These are phyloP conservation scores for Cyanoramphus novaezelandiae DNA, from an alignment of 2,113 vertebrate species.

Conservation along the genomic window DNA sequence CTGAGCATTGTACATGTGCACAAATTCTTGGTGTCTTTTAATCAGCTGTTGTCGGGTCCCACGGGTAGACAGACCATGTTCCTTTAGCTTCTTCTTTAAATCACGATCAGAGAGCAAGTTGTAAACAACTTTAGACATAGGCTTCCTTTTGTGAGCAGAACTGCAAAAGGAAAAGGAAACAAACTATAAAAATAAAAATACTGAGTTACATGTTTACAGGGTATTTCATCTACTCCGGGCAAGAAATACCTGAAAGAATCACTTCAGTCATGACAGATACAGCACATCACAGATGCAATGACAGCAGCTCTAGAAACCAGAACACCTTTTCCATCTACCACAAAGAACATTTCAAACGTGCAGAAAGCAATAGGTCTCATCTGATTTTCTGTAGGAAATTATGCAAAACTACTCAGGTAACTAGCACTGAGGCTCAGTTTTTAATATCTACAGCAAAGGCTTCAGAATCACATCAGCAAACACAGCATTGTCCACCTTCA, in stretches of 20 bases:
- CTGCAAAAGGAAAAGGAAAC: slow-evolving; percentile 52
- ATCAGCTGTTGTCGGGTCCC: slow-evolving; percentile 87
- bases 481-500: neutral
- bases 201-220: neutral
- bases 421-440: too few relatives aligned
- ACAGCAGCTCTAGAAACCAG: neutral
- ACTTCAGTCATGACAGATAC: neutral
- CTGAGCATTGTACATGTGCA: slow-evolving; percentile 89
- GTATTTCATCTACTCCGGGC: neutral
- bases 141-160: slow-evolving; percentile 77
- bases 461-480: neutral
- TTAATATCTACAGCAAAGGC: neutral
- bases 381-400: neutral
- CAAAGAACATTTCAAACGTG: too few relatives aligned
- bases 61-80: slow-evolving; percentile 80
- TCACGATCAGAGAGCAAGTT: slow-evolving; percentile 87
- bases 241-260: neutral
- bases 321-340: neutral
- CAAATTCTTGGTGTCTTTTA: slow-evolving; percentile 87
- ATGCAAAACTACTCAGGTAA: neutral
- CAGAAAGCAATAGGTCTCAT: neutral
- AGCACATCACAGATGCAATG: too few relatives aligned
- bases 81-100: slow-evolving; percentile 85
- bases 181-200: neutral
- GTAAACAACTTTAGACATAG: slow-evolving; percentile 89